These are phyloP conservation scores for Amphipyra tragopoginis DNA, from an alignment of 2,888 invertebrate genomes.

Conservation along the genomic window DNA sequence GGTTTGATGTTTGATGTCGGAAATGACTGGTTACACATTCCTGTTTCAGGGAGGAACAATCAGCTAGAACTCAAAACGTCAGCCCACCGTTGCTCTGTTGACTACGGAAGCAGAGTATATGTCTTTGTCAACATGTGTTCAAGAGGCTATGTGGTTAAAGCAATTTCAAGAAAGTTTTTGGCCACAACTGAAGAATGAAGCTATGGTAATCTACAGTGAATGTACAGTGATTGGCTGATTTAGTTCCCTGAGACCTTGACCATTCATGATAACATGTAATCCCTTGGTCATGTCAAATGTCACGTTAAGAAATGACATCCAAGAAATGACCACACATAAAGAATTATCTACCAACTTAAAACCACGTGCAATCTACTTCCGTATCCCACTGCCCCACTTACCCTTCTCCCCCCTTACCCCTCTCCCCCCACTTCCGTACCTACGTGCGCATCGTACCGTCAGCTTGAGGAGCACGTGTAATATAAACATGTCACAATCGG, in stretches of 20 bases:
- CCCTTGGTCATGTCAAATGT: background rate
- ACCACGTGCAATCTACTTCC: conserved; percentile 41
- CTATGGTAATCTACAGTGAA: conserved; percentile 40
- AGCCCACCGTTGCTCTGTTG: conserved; percentile 34
- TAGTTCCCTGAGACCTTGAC: too few relatives aligned
- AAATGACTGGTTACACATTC: conserved; percentile 58
- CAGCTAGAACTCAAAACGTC: conserved; percentile 55
- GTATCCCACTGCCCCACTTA: conserved; percentile 8
- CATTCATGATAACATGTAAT: too few relatives aligned
- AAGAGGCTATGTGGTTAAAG: conserved; percentile 50
- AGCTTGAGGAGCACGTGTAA: conserved; percentile 42
- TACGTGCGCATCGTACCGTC: conserved; percentile 40
- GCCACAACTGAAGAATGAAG: conserved; percentile 5
- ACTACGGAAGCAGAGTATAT: conserved; percentile 52
- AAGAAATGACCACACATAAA: conserved; percentile 22
- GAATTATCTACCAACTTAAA: background rate
- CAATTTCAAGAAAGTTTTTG: conserved; percentile 28
- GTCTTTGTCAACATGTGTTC: conserved; percentile 40
- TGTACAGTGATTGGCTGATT: too few relatives aligned
- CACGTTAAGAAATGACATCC: background rate
- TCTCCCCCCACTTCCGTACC: conserved; percentile 28
- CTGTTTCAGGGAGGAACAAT: conserved; percentile 58
- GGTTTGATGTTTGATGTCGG: too few relatives aligned
- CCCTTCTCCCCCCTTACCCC: conserved; percentile 37
- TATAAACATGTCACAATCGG: conserved; percentile 32